Evolutionary conservation across 1,140 invertebrate genomes (phyloP), one percentile per base, ranked within the genome.

Genomic region (Drosophila parabipectinata): DNA sequence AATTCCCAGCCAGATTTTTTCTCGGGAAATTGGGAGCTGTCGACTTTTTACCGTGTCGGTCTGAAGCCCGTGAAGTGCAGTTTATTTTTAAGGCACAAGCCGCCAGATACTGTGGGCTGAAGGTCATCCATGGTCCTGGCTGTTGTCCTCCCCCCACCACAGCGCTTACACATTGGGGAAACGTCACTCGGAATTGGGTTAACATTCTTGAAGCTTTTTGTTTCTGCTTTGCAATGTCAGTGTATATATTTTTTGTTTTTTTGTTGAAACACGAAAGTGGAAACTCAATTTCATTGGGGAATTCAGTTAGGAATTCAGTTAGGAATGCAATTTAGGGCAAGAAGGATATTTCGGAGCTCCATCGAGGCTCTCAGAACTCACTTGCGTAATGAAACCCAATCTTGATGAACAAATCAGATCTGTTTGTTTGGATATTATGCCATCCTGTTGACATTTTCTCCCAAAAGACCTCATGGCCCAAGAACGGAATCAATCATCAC

Each of bases 141-240:
- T 39, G 63, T 56, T 62, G 69, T 30, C 50, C 58, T 76, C n/a
- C 55, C 26, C 28, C 47, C 37, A 12, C 54, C 61, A 32, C 50
- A 62, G 74, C 76, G 75, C 64, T 79, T 57, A 83, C 71, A 59
- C 82, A 74, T 82, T 79, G 61, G 74, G 78, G 55, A 82, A 78
- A 60, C 66, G 66, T 69, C 66, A 78, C 69, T 73, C 58, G 37
- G 73, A 81, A 82, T 81, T 81, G 73, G 79, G 74, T 78, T 81
- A 82, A 72, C 55, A 73, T 77, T 77, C 73, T 78, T 37, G 62
- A 57, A 14, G 21, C 55, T 32, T 39, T 48, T 69, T 69, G 63
- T 69, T 69, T 68, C 39, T 71, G 34, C 32, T 14, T 41, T n/a
- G 10, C 34, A 12, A 3, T 37, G 34, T 12, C 45, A 21, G 18